Conservation (phyloP, 92 coral and sea anemone species). For the Zoanthus sansibaricus region DNA sequence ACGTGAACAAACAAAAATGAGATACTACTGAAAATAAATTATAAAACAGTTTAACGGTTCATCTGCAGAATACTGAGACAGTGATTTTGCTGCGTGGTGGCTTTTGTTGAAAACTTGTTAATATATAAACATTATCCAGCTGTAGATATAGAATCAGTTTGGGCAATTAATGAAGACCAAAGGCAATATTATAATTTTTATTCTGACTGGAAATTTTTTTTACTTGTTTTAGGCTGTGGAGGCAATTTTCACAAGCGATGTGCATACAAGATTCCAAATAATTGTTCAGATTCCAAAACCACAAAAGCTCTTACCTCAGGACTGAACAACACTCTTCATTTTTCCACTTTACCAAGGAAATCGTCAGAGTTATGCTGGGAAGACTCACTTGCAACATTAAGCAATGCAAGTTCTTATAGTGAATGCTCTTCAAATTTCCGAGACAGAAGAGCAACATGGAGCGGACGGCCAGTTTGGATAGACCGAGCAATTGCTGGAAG, state of each 20-base stretch:
- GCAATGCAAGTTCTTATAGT: slow-evolving; percentile 40
- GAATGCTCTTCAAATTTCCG: slow-evolving; percentile 40
- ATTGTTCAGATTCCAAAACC: slow-evolving; percentile 89
- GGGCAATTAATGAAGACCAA: no score
- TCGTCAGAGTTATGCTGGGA: slow-evolving; percentile 51
- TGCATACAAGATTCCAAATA: slow-evolving; percentile 95
- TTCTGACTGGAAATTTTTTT: no score
- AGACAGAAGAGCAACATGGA: slow-evolving; percentile 81
- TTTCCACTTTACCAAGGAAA: slow-evolving; percentile 63
- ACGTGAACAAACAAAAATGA: no score
- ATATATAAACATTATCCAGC: no score
- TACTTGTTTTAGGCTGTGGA: slow-evolving; percentile 83
- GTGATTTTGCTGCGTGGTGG: no score
- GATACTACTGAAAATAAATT: no score
- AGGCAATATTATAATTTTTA: no score
- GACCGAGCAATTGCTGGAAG: slow-evolving; percentile 79
- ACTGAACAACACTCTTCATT: slow-evolving; percentile 59
- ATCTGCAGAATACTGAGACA: no score
- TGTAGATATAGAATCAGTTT: no score
- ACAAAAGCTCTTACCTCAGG: slow-evolving; percentile 36
- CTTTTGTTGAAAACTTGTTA: no score
- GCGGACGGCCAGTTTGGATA: slow-evolving; percentile 89
- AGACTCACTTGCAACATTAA: slow-evolving; percentile 39
- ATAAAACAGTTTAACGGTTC: no score
- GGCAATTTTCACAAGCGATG: slow-evolving; percentile 97